These are phyloP conservation scores for Pantala flavescens DNA, from an alignment of 1,140 invertebrate species.

Conservation along the genomic window DNA sequence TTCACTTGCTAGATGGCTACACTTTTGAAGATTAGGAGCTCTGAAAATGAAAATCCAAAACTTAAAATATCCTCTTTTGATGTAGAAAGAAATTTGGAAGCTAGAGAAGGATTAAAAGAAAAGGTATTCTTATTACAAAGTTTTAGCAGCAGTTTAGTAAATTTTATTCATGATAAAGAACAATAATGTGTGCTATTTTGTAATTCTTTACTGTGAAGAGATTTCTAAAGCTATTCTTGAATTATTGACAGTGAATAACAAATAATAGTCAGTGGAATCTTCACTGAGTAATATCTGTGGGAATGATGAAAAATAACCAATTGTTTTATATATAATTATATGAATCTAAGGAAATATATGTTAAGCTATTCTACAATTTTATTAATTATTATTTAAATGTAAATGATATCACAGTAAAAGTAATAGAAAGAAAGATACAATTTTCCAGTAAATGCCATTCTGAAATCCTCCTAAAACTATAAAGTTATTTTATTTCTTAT, in stretches of 20 bases:
- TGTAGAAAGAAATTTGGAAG: conserved; percentile 41
- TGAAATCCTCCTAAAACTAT: too few species aligned
- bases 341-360: too few species aligned
- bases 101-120: conserved; percentile 33
- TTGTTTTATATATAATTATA: too few species aligned
- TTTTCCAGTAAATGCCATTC: too few species aligned
- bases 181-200: neutral
- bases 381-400: too few species aligned
- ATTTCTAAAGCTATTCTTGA: neutral
- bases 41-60: conserved; percentile 36
- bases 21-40: conserved; percentile 35
- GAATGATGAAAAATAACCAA: too few species aligned
- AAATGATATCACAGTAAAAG: too few species aligned
- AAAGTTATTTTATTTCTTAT: too few species aligned
- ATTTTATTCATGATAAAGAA: neutral
- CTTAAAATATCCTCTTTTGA: conserved; percentile 42
- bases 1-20: conserved; percentile 21
- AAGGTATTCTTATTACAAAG: conserved; percentile 27
- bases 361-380: too few species aligned
- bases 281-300: too few species aligned
- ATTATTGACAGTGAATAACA: neutral
- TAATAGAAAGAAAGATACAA: too few species aligned
- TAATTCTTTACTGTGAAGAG: neutral
- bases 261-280: too few species aligned
- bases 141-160: neutral